Evolutionary conservation across 2,888 invertebrate species (phyloP).

Genomic region (Helobdella robusta): DNA sequence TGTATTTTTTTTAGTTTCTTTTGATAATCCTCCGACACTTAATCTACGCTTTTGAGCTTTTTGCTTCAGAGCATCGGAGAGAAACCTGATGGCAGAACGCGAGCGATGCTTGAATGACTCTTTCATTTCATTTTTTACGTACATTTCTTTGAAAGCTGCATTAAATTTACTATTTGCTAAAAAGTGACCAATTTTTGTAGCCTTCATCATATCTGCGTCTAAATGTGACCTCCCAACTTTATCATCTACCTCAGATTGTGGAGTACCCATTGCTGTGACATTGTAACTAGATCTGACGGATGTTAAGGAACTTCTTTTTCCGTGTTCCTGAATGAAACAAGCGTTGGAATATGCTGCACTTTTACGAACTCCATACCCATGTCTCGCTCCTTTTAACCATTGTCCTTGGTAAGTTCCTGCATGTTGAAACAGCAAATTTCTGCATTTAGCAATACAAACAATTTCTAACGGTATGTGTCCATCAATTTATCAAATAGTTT

Average conservation of each 20-base stretch:
- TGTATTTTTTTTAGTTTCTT: neutral
- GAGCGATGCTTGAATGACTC: neutral
- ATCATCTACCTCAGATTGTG: slow-evolving; percentile 1
- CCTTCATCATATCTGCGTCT: slow-evolving; percentile 24
- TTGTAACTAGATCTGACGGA: slow-evolving; percentile 38
- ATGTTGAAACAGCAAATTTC: too few species aligned
- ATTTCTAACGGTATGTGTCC: too few species aligned
- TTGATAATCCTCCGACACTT: slow-evolving; percentile 44
- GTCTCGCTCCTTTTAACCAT: slow-evolving; percentile 95
- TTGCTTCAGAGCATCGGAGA: neutral
- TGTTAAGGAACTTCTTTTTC: slow-evolving; percentile 49
- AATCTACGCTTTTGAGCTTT: neutral
- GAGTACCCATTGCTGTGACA: neutral
- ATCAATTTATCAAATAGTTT: too few species aligned
- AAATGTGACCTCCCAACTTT: slow-evolving; percentile 4
- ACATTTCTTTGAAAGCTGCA: slow-evolving; percentile 3
- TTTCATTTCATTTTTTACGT: neutral
- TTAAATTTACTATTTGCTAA: slow-evolving; percentile 8
- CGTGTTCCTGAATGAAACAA: slow-evolving; percentile 68
- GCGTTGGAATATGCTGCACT: slow-evolving; percentile 94
- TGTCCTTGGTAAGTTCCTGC: slow-evolving; percentile 71
- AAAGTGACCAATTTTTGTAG: slow-evolving; percentile 23
- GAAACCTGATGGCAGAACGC: neutral
- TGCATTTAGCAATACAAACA: too few species aligned
- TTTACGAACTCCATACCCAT: slow-evolving; percentile 93